phyloP scores from a whole-genome alignment of 2,113 vertebrate species.

The Pedionomus torquatus region DNA sequence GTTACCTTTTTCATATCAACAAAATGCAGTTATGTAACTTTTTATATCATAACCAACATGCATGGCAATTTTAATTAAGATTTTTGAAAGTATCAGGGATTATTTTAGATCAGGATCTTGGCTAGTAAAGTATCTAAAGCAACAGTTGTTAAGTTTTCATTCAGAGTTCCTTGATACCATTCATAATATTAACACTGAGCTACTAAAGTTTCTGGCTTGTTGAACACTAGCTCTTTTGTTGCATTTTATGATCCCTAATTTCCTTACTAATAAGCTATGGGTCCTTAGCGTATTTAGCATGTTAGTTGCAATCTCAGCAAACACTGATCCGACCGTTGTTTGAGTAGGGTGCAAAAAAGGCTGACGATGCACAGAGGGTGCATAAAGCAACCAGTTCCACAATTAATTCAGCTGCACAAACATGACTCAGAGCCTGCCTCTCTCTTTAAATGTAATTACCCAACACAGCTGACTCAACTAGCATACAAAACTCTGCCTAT shows the following conservation, averaged over 20 bases:
- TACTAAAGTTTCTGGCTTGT: conserved; percentile 8
- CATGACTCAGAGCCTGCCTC: conserved; percentile 16
- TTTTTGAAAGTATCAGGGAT: conserved; percentile 32
- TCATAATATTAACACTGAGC: not conserved
- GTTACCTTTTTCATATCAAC: not conserved
- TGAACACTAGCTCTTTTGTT: conserved; percentile 43
- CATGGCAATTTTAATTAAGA: conserved; percentile 12
- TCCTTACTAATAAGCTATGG: conserved; percentile 38
- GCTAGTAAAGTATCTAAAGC: conserved; percentile 13
- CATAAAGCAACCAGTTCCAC: conserved; percentile 31
- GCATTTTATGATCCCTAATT: conserved; percentile 33
- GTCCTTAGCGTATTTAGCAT: not conserved
- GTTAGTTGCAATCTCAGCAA: not conserved
- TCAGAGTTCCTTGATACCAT: not conserved
- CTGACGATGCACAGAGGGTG: not conserved
- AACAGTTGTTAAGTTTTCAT: not conserved
- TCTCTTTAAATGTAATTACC: conserved; percentile 14
- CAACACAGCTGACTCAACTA: conserved; percentile 54
- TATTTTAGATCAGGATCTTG: conserved; percentile 42
- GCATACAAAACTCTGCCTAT: not conserved
- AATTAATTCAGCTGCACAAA: not conserved
- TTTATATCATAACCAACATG: conserved; percentile 11
- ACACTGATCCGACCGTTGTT: not conserved
- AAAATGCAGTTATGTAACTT: not conserved
- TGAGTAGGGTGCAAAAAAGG: not conserved